Evolutionary conservation across 2,888 invertebrate species (phyloP), one percentile per base, ranked within the genome.

Genomic region (Caenorhabditis panamensis): DNA sequence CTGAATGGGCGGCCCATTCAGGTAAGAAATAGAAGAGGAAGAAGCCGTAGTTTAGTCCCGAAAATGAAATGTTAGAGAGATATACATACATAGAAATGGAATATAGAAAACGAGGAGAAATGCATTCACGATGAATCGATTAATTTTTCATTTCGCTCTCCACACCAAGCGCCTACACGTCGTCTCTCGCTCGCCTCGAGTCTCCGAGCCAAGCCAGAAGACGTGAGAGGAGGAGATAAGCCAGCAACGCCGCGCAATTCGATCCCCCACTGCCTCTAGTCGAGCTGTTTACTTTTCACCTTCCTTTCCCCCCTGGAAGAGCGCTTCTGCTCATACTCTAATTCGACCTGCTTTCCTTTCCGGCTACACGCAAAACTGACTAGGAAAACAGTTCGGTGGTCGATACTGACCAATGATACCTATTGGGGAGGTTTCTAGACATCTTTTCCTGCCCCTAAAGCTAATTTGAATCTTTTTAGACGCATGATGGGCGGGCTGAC

Each of bases 401-500:
- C 18, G 11, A 26, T 54, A 44, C 13, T 9, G 37, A 31, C 18
- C 53, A 28, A 79, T 79, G 85, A 85, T 85, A 69, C 85, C 85
- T 2, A 85, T 85, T 20, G 85, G 85, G 67, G 85, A 85, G 85
- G 85, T 85, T 28, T n/a, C 49, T 28, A 18, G 47, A 9, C 18
- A 26, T 3, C 26, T 37, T 51, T 44, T 31, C 68, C 51, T 49
- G 22, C 31, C 51, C 4, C 11, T 3, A 11, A 41, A 1, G n/a
- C 22, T 13, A 26, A 54, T 71, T 9, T 9, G 37, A 18, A 18
- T 49, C 5, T 44, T 69, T 86, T 61, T 64, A 90, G 89, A 90
- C 90, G 9, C 85, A 85, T 62, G 89, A 90, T 85, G 89, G 89
- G 26, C 82, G 89, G 28, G 87, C 89, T 47, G 89, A 90, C 64